Evolutionary conservation across 2,888 invertebrate genomes (phyloP).

Genomic region (Drosophila monieri): DNA sequence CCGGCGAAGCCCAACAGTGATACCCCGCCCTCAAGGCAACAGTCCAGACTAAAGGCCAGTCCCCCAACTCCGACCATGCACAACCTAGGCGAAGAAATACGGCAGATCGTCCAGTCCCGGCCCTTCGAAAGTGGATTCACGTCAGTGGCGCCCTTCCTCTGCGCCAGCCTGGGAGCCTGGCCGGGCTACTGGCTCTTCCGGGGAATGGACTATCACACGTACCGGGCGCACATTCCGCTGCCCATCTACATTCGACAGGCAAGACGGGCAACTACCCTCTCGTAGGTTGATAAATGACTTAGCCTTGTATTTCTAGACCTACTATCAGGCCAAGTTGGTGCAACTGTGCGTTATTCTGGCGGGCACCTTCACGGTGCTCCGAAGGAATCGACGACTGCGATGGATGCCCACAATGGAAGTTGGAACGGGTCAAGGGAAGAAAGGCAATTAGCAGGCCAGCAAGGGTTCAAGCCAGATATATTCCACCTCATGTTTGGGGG

Average conservation of each 20-base stretch:
- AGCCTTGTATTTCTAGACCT: slow-evolving; percentile 56
- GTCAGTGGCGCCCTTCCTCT: slow-evolving; percentile 59
- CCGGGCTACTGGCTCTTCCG: slow-evolving; percentile 71
- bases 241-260: slow-evolving; percentile 70
- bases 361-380: slow-evolving; percentile 57
- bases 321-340: slow-evolving; percentile 70
- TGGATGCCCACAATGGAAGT: slow-evolving; percentile 1
- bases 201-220: slow-evolving; percentile 66
- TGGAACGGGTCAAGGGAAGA: neutral
- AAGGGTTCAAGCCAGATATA: neutral
- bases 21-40: neutral
- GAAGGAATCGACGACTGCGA: slow-evolving; percentile 18
- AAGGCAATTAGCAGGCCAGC: neutral
- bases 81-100: slow-evolving; percentile 68
- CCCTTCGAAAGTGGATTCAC: slow-evolving; percentile 52
- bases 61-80: neutral
- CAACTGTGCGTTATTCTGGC: slow-evolving; percentile 64
- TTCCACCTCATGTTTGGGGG: too few species aligned
- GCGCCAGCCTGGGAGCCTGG: slow-evolving; percentile 68
- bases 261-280: slow-evolving; percentile 1
- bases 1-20: slow-evolving; percentile 1
- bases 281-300: too few species aligned
- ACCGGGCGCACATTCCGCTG: slow-evolving; percentile 57
- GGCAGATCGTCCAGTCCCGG: slow-evolving; percentile 53
- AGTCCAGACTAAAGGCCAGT: neutral